Percentiles rank a stretch among this genome's conserved stretches.
Evolutionary conservation across 2,113 vertebrate genomes (phyloP).

Genomic region (Ciconia maguari): DNA sequence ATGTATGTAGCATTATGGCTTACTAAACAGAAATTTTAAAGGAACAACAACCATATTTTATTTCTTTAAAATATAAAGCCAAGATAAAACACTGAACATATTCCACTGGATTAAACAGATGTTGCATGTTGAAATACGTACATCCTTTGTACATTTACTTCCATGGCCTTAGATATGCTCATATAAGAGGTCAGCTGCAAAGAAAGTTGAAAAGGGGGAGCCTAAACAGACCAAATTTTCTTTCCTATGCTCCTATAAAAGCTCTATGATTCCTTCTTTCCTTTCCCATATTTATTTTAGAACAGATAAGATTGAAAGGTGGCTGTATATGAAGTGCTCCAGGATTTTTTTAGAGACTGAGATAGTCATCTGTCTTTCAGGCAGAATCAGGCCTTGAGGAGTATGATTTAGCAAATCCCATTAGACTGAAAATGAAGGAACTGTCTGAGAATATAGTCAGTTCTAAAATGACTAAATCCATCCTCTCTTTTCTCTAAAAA

Average conservation of each 20-base stretch:
- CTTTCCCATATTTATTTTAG: neutral
- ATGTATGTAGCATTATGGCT: neutral
- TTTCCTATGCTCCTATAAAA: neutral
- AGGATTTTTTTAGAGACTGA: neutral
- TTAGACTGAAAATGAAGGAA: neutral
- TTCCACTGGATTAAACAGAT: neutral
- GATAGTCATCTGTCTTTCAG: neutral
- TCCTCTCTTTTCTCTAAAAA: neutral
- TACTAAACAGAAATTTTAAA: neutral
- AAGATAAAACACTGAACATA: neutral
- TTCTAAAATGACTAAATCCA: neutral
- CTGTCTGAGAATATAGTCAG: neutral
- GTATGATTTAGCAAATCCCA: neutral
- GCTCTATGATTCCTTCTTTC: neutral
- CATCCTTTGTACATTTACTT: neutral
- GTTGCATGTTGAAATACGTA: neutral
- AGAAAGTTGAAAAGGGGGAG: neutral
- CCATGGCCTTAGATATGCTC: neutral
- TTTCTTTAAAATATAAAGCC: neutral
- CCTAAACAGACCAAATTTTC: neutral
- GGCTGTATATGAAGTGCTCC: neutral
- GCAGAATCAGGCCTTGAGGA: neutral
- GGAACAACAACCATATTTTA: neutral
- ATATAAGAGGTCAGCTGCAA: neutral
- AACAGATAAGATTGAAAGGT: neutral